A percentile compares a stretch with the other conserved stretches of the same genome.
Conservation (phyloP, 2,888 invertebrate genomes). For the Aquatica leii region DNA sequence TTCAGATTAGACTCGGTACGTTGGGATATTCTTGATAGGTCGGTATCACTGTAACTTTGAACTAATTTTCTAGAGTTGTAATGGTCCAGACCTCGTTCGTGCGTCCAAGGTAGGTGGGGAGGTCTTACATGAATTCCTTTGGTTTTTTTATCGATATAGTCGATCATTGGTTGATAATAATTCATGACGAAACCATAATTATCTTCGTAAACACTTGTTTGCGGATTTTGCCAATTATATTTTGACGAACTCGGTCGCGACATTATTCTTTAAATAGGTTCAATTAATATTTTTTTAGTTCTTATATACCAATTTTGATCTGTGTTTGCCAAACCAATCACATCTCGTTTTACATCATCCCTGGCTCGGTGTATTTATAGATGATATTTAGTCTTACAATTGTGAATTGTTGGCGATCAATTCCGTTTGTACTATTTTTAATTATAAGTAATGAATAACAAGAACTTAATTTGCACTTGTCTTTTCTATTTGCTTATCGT, state of each 20-base stretch:
- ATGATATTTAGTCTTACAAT: slow-evolving; percentile 33
- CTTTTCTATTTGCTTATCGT: no score
- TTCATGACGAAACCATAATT: slow-evolving; percentile 87
- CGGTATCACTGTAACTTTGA: slow-evolving; percentile 72
- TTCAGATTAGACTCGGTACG: slow-evolving; percentile 75
- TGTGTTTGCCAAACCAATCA: slow-evolving; percentile 50
- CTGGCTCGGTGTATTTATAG: slow-evolving; percentile 37
- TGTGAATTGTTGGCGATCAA: slow-evolving; percentile 24
- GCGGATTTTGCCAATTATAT: slow-evolving; percentile 62
- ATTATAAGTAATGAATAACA: not conserved
- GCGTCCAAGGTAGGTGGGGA: slow-evolving; percentile 78
- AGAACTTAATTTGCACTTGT: no score
- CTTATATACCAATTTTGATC: slow-evolving; percentile 48
- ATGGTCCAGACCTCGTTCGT: slow-evolving; percentile 73
- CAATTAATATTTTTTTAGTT: slow-evolving; percentile 11
- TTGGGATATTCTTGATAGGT: slow-evolving; percentile 71
- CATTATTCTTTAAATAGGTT: slow-evolving; percentile 36
- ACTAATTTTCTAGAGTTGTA: slow-evolving; percentile 72
- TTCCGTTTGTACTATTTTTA: slow-evolving; percentile 11
- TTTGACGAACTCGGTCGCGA: slow-evolving; percentile 33
- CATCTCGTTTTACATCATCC: slow-evolving; percentile 23
- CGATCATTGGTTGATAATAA: slow-evolving; percentile 88
- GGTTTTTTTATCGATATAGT: slow-evolving; percentile 79
- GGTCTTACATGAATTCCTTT: slow-evolving; percentile 55
- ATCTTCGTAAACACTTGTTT: slow-evolving; percentile 77